Percentiles rank a stretch among this genome's conserved stretches.
Conservation (phyloP, 1,140 invertebrate genomes). For the Maniola jurtina region DNA sequence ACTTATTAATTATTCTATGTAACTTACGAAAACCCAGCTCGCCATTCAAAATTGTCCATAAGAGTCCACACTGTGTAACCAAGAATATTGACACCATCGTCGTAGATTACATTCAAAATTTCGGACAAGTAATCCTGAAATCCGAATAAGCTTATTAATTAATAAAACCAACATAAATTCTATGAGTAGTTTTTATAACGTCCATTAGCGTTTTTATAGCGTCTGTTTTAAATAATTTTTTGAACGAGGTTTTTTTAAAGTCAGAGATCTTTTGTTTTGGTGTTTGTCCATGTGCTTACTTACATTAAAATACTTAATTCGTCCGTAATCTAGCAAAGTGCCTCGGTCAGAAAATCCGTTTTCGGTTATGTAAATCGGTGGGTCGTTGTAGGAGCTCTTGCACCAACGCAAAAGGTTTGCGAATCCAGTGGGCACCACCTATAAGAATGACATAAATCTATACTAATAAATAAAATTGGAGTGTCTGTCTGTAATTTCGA, state of each 20-base stretch:
- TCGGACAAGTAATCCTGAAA: slow-evolving; percentile 80
- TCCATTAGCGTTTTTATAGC: too few species aligned
- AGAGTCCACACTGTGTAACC: slow-evolving; percentile 88
- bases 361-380: slow-evolving; percentile 82
- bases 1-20: not conserved
- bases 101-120: slow-evolving; percentile 79
- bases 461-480: too few species aligned
- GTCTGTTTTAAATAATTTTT: too few species aligned
- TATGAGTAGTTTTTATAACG: too few species aligned
- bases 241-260: not conserved
- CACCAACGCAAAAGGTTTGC: slow-evolving; percentile 81
- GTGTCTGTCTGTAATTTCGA: too few species aligned
- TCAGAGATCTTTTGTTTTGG: not conserved
- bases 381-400: slow-evolving; percentile 79
- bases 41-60: slow-evolving; percentile 90
- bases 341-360: slow-evolving; percentile 80
- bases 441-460: slow-evolving; percentile 5
- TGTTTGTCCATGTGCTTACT: slow-evolving; percentile 31
- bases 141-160: too few species aligned
- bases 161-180: too few species aligned
- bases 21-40: slow-evolving; percentile 81
- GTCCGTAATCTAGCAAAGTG: slow-evolving; percentile 64
- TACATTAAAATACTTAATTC: slow-evolving; percentile 79
- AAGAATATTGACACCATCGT: slow-evolving; percentile 84
- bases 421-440: slow-evolving; percentile 81